Conservation (phyloP, 2,113 vertebrate genomes). For the Colistium nudipinnis region DNA sequence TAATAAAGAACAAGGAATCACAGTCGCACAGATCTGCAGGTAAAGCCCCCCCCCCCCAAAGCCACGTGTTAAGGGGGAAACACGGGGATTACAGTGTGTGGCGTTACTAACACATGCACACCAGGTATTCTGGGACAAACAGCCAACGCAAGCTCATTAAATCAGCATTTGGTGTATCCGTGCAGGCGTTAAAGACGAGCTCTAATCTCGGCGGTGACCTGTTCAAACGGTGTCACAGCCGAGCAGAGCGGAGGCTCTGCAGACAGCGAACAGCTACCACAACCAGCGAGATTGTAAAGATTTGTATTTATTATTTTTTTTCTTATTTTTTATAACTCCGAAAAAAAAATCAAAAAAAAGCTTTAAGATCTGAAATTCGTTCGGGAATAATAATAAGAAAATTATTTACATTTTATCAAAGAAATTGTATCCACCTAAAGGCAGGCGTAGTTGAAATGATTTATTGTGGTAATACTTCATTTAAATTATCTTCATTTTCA, state of each 20-base stretch:
- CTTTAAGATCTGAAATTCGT: background rate
- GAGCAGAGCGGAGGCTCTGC: constrained; percentile 37
- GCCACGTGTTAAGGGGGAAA: constrained; percentile 46
- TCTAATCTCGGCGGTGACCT: constrained; percentile 72
- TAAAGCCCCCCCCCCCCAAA: constrained; percentile 23
- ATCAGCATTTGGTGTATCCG: constrained; percentile 70
- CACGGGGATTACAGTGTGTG: constrained; percentile 62
- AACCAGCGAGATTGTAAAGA: no score
- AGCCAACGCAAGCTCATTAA: constrained; percentile 76
- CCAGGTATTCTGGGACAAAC: constrained; percentile 76
- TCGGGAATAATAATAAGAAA: background rate
- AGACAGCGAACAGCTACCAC: no score
- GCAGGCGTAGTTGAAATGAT: background rate
- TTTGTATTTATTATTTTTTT: no score
- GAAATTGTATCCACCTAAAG: background rate
- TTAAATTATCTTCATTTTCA: background rate
- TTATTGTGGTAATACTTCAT: background rate
- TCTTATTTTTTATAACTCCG: no score
- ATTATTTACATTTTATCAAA: background rate
- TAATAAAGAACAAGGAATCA: no score
- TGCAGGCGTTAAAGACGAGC: constrained; percentile 73
- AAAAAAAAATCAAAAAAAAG: no score
- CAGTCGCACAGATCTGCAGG: background rate
- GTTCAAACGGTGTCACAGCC: constrained; percentile 59
- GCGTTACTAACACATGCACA: constrained; percentile 66